Conservation (phyloP, 2,113 vertebrate species). For the Malurus elegans region DNA sequence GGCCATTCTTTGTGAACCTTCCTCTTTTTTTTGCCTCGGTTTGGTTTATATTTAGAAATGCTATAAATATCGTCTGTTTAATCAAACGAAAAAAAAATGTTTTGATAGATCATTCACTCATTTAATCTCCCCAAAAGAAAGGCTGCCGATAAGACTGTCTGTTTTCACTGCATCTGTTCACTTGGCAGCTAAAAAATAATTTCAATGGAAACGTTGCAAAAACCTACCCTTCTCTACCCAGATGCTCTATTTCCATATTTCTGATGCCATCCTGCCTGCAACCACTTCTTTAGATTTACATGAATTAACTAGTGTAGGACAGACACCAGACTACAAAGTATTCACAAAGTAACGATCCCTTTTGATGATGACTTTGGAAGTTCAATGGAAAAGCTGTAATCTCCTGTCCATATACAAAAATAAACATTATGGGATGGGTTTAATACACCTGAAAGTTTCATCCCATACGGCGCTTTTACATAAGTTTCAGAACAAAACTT, state of each 20-base stretch:
- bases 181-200: slow-evolving; percentile 17
- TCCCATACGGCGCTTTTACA: background rate
- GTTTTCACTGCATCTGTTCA: slow-evolving; percentile 53
- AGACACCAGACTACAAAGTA: background rate
- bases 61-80: slow-evolving; percentile 45
- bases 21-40: background rate
- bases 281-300: slow-evolving; percentile 15
- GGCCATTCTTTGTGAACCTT: background rate
- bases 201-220: slow-evolving; percentile 21
- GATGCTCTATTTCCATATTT: slow-evolving; percentile 56
- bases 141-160: slow-evolving; percentile 28
- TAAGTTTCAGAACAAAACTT: background rate
- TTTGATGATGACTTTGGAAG: background rate
- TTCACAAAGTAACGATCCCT: background rate
- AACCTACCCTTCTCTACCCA: slow-evolving; percentile 16
- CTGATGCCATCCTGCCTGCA: slow-evolving; percentile 35
- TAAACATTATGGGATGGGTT: background rate
- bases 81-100: slow-evolving; percentile 16
- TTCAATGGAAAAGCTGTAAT: background rate
- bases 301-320: slow-evolving; percentile 26
- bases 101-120: slow-evolving; percentile 25
- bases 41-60: slow-evolving; percentile 17
- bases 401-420: background rate
- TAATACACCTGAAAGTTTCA: background rate
- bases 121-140: slow-evolving; percentile 41